Evolutionary conservation across 2,113 vertebrate genomes (phyloP).

Genomic region (Eclectus roratus): DNA sequence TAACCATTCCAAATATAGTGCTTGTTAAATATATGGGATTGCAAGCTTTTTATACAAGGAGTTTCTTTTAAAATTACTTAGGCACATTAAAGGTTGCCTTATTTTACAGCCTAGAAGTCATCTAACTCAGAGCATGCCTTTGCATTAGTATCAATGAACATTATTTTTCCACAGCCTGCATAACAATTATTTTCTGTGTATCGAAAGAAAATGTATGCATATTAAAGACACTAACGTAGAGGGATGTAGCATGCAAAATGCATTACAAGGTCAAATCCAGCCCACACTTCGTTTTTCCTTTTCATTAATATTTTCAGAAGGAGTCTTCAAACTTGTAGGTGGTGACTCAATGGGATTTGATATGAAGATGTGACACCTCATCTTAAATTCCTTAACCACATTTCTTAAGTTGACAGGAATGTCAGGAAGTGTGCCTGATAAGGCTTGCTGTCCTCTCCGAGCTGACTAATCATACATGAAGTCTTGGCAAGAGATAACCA

Average conservation of each 20-base stretch:
- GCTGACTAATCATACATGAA: conserved; percentile 83
- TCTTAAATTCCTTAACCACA: conserved; percentile 82
- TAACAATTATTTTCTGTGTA: background rate
- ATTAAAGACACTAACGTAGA: background rate
- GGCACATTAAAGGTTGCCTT: conserved; percentile 7
- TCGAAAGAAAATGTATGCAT: background rate
- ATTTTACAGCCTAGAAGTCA: conserved; percentile 1
- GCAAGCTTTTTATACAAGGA: background rate
- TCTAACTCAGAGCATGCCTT: background rate
- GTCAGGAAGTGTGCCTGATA: conserved; percentile 80
- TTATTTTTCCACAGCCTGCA: background rate
- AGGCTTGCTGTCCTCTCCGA: conserved; percentile 77
- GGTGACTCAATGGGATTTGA: conserved; percentile 81
- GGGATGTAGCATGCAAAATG: background rate
- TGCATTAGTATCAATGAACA: background rate
- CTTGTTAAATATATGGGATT: conserved; percentile 15
- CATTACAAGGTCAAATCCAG: conserved; percentile 47
- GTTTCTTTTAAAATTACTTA: conserved; percentile 12
- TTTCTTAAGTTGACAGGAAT: conserved; percentile 82
- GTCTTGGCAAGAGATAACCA: conserved; percentile 83
- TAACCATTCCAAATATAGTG: conserved; percentile 35
- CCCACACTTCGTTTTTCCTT: conserved; percentile 49
- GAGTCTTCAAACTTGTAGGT: conserved; percentile 77
- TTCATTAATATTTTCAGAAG: conserved; percentile 74
- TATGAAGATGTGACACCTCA: conserved; percentile 90